phyloP scores from a whole-genome alignment of 2,113 vertebrate genomes.

The Eretmochelys imbricata region DNA sequence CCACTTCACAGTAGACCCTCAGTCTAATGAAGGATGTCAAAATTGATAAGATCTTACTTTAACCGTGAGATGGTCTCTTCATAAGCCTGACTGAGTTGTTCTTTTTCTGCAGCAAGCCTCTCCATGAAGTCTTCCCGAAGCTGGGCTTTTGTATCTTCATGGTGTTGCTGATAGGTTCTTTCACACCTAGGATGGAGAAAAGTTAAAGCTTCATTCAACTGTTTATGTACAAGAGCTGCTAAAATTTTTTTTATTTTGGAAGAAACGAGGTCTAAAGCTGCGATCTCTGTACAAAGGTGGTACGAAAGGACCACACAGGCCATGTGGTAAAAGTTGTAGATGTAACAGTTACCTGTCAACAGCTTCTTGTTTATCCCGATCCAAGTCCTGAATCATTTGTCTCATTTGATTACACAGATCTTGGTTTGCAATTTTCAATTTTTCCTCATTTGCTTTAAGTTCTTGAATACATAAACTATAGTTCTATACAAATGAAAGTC shows the following conservation, averaged over 20 bases:
- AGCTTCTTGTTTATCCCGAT: constrained; percentile 93
- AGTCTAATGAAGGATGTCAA: neutral
- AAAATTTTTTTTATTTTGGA: fast-evolving
- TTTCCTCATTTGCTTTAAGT: constrained; percentile 87
- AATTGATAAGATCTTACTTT: constrained; percentile 78
- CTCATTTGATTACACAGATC: constrained; percentile 96
- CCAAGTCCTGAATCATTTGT: constrained; percentile 94
- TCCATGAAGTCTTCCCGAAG: constrained; percentile 83
- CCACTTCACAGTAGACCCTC: neutral
- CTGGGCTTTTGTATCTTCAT: constrained; percentile 89
- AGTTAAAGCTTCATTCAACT: neutral
- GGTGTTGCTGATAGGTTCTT: constrained; percentile 89
- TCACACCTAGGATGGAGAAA: constrained; percentile 81
- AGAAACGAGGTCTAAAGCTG: neutral
- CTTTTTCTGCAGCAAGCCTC: constrained; percentile 80
- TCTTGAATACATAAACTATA: constrained; percentile 80
- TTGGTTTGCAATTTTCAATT: constrained; percentile 86
- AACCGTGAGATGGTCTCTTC: constrained; percentile 81
- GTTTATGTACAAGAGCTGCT: neutral
- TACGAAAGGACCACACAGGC: neutral
- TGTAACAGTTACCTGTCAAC: constrained; percentile 81
- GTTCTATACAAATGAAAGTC: constrained; percentile 65
- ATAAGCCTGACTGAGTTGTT: constrained; percentile 80
- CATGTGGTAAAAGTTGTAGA: neutral
- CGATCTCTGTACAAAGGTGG: neutral